phyloP scores from a whole-genome alignment of 2,113 vertebrate species.

The Cygnus atratus region DNA sequence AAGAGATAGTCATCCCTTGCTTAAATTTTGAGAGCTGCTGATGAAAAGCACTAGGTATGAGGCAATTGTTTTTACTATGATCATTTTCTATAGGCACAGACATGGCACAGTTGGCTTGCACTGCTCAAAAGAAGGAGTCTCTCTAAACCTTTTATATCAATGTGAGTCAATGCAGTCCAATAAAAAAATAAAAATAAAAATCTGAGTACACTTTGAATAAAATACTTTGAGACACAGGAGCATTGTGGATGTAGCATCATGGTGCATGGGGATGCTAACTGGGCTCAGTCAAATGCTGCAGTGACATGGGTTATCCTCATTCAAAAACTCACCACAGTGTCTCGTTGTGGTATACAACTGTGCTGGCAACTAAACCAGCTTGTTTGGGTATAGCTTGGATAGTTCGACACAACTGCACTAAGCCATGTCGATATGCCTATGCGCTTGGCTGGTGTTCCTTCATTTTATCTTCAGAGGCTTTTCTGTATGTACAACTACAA shows the following conservation, averaged over 20 bases:
- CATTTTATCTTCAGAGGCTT: neutral
- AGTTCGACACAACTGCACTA: neutral
- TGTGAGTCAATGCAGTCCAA: neutral
- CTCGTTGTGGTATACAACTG: neutral
- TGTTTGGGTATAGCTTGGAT: neutral
- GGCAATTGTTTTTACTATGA: neutral
- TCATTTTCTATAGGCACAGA: neutral
- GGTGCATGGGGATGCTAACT: fast-evolving
- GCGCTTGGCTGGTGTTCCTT: neutral
- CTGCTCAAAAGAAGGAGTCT: neutral
- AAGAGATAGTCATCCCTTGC: neutral
- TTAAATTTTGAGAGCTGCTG: neutral
- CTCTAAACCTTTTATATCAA: neutral
- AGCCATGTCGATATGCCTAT: neutral
- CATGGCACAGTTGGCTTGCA: neutral
- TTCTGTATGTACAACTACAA: neutral
- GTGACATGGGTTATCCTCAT: neutral
- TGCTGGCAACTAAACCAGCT: neutral
- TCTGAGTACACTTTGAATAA: neutral
- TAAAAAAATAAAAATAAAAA: neutral
- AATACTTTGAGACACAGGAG: neutral
- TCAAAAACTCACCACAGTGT: neutral
- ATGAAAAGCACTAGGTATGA: neutral
- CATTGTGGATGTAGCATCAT: neutral
- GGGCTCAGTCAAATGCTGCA: neutral